A percentile compares a stretch with the other conserved stretches of the same genome.
phyloP scores from a whole-genome alignment of 2,888 invertebrate species.

The Hipparchia semele region DNA sequence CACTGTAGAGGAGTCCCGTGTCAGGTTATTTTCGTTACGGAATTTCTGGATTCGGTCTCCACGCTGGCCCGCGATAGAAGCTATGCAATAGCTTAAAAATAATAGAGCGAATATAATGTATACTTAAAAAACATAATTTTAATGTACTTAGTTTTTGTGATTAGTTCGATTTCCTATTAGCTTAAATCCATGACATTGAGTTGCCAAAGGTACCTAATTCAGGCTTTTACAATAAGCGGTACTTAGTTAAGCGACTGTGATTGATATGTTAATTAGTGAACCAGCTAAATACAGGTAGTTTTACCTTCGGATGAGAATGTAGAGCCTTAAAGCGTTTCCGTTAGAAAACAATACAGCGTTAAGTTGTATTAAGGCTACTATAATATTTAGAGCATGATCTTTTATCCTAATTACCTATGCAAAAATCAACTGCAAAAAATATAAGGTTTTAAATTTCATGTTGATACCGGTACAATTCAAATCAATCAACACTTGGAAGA shows the following conservation, averaged over 20 bases:
- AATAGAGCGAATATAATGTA: no score
- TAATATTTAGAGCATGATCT: slow-evolving; percentile 10
- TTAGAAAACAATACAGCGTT: slow-evolving; percentile 18
- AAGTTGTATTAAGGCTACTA: slow-evolving; percentile 5
- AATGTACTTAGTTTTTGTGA: not conserved
- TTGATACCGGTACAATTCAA: no score
- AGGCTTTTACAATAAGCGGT: slow-evolving; percentile 20
- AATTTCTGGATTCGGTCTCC: no score
- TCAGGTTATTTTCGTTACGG: no score
- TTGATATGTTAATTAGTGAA: slow-evolving; percentile 56
- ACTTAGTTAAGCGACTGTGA: slow-evolving; percentile 40
- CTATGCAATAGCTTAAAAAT: no score
- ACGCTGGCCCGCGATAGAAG: no score
- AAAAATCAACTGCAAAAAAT: no score
- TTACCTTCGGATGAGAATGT: slow-evolving; percentile 4
- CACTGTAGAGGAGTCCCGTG: no score
- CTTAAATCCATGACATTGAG: slow-evolving; percentile 42
- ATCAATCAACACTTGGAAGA: no score
- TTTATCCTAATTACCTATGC: not conserved
- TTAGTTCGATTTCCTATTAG: slow-evolving; percentile 2
- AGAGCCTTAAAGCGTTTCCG: slow-evolving; percentile 36
- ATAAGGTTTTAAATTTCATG: not conserved
- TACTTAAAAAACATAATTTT: no score
- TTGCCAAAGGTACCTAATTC: slow-evolving; percentile 24
- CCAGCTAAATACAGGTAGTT: slow-evolving; percentile 7